Evolutionary conservation across 1,140 invertebrate species (phyloP), one percentile per base, ranked within the genome.

Genomic region (Eriocheir sinensis): DNA sequence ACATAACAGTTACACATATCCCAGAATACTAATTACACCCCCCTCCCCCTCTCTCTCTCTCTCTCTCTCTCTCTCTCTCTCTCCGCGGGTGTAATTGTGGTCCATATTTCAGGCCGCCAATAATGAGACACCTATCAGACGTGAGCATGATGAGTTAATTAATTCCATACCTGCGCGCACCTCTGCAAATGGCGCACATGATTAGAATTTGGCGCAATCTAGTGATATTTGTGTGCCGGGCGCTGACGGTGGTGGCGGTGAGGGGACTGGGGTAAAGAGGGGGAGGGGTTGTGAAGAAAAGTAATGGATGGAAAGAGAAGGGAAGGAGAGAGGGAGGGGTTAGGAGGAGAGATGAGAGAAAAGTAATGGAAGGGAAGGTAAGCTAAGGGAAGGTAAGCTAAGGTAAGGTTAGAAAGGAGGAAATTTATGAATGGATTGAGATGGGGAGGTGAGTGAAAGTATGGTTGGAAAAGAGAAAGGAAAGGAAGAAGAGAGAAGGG

Each of bases 131-230:
- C 60, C 60, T 72, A 72, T 72, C 60, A 72, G 60, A 21, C 60
- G 60, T n/a, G 60, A 21, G 60, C 60, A n/a, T 72, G 60, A 72
- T 72, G 60, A 72, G 60, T 72, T 72, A 72, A 72, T 72, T 72
- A 72, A 72, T 72, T 72, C 60, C n/a, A 72, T 72, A 72, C 60
- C 60, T 72, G 60, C 60, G 60, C 60, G 27, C 60, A 72, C 60
- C 21, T 72, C 60, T 72, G 60, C 27, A 72, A 72, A 72, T 72
- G 60, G 60, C 60, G 60, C 60, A n/a, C 60, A 72, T 72, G 60
- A 72, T 72, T 72, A 72, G 60, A 72, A n/a, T n/a, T 2, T 72
- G 17, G 60, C 21, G 60, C 60, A 27, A 72, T 72, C 60, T 72
- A 72, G 60, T n/a, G 60, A 72, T 72, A 72, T 72, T 72, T 72